Percentiles rank a stretch among this genome's conserved stretches.
These are phyloP conservation scores for Archips crataeganus DNA, from an alignment of 2,888 invertebrate genomes.

Conservation along the genomic window DNA sequence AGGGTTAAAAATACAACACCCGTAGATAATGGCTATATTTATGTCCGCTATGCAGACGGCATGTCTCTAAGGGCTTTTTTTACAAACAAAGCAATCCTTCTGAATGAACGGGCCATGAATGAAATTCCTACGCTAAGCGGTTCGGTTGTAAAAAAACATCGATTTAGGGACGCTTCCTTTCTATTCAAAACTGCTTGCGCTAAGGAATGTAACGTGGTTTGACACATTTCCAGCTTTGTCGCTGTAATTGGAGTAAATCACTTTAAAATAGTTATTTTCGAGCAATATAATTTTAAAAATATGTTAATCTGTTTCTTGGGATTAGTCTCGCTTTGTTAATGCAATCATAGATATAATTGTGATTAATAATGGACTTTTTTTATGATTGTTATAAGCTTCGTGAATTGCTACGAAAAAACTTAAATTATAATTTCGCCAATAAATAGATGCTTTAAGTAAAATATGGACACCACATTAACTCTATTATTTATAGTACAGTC, in stretches of 20 bases:
- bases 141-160: conserved; percentile 54
- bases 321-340: too few relatives aligned
- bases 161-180: conserved; percentile 70
- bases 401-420: too few relatives aligned
- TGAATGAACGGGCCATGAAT: conserved; percentile 75
- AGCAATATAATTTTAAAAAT: too few relatives aligned
- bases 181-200: conserved; percentile 55
- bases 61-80: conserved; percentile 72
- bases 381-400: too few relatives aligned
- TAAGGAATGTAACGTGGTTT: conserved; percentile 53
- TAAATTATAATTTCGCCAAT: too few relatives aligned
- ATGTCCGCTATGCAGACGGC: conserved; percentile 71
- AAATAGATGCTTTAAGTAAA: too few relatives aligned
- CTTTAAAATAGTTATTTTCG: too few relatives aligned
- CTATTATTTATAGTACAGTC: too few relatives aligned
- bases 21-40: conserved; percentile 61
- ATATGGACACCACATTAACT: too few relatives aligned
- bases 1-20: conserved; percentile 32
- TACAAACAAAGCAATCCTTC: conserved; percentile 64
- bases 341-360: too few relatives aligned
- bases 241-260: not conserved
- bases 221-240: conserved; percentile 18
- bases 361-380: too few relatives aligned
- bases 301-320: too few relatives aligned
- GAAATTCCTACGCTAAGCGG: conserved; percentile 79